phyloP scores from a whole-genome alignment of 2,113 vertebrate genomes.

The Aleadryas rufinucha region DNA sequence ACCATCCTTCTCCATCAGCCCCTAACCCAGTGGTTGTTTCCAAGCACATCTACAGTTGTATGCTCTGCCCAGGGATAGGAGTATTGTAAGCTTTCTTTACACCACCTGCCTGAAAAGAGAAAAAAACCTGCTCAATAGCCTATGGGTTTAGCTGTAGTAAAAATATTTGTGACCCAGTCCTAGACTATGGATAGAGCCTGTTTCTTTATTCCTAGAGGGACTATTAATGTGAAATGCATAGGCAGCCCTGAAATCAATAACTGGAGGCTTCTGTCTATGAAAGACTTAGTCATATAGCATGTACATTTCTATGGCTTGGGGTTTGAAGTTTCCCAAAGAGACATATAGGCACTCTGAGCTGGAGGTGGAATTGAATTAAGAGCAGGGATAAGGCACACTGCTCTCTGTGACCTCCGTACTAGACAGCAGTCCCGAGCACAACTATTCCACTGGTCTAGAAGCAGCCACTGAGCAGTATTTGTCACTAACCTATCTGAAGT shows the following conservation, averaged over 20 bases:
- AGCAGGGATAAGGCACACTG: background rate
- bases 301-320: background rate
- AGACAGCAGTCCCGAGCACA: background rate
- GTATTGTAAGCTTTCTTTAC: background rate
- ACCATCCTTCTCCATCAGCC: background rate
- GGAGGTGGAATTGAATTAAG: background rate
- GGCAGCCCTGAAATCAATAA: background rate
- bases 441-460: background rate
- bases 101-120: background rate
- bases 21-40: background rate
- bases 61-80: background rate
- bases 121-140: background rate
- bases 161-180: background rate
- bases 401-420: rapidly evolving
- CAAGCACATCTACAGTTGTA: background rate
- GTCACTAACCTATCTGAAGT: background rate
- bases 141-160: background rate
- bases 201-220: background rate
- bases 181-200: background rate
- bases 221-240: background rate
- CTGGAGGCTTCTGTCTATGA: background rate
- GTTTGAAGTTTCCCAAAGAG: background rate
- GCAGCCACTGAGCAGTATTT: background rate
- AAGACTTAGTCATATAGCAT: background rate
- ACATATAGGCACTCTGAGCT: background rate